Conservation (phyloP, 2,113 vertebrate species). For the Dendrocopos noguchii region DNA sequence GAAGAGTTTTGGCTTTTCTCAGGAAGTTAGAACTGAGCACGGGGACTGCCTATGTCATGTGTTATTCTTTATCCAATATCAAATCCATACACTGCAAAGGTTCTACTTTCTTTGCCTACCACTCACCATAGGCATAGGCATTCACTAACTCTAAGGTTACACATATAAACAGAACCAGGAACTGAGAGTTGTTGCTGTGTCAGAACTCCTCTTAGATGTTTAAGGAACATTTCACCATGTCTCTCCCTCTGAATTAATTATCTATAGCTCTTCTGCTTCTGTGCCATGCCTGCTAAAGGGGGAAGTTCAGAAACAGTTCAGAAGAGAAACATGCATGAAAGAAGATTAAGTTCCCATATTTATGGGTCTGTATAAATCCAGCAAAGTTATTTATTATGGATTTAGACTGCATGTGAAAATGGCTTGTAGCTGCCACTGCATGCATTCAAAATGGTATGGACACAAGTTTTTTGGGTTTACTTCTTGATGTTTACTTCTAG, state of each 20-base stretch:
- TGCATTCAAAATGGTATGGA: background rate
- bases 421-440: background rate
- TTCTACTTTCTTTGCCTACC: background rate
- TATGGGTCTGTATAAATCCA: background rate
- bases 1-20: background rate
- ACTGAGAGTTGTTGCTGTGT: background rate
- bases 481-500: background rate
- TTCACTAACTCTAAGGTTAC: background rate
- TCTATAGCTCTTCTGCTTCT: background rate
- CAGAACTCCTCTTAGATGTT: background rate
- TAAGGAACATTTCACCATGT: background rate
- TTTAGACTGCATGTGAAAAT: background rate
- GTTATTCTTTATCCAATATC: background rate
- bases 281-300: background rate
- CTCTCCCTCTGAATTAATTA: background rate
- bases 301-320: background rate
- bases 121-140: background rate
- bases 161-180: background rate
- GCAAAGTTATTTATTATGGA: background rate
- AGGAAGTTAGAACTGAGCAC: background rate
- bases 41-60: rapidly evolving
- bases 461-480: background rate
- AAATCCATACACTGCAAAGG: background rate
- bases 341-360: background rate
- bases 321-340: background rate